Evolutionary conservation across 2,888 invertebrate genomes (phyloP), one percentile per base, ranked within the genome.

Genomic region (Himalopsyche tibetana): DNA sequence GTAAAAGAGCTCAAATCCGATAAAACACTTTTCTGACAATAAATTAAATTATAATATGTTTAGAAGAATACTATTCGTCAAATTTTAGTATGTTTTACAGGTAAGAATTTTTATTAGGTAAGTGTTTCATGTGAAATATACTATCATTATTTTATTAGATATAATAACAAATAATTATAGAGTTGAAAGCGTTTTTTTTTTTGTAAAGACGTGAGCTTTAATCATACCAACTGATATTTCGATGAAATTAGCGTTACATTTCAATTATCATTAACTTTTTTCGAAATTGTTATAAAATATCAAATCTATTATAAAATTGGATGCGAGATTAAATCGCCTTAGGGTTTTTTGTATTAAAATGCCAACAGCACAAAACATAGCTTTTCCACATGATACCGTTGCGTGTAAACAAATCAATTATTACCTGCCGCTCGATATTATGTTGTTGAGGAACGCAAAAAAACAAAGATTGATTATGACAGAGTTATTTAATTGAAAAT

Each of bases 331-430:
- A 36, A 69, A 74, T 3, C 8, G 74, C 74, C 74, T 74, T 28
- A 5, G 38, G 74, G 63, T 9, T 36, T 74, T 51, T 74, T 74
- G 74, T 74, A 74, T 74, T 38, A 74, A 38, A 19, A 74, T 36
- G 28, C 36, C 38, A 74, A 74, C 38, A 38, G 74, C 28, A 69
- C 69, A 15, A 74, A 74, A 38, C 74, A 74, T 74, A 38, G 74
- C 36, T 74, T 63, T 63, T 74, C 74, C 74, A 74, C 74, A 74
- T 74, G 74, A 36, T 74, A 36, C 74, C 36, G 74, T 36, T 74
- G 74, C 19, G 74, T 74, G 74, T 36, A 74, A 74, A 74, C 74
- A 74, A 74, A 74, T 74, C 74, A 74, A 74, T 74, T 74, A 74
- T 74, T 74, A 12, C 74, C 74, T 15, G 74, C 74, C 28, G 74